Evolutionary conservation across 2,888 invertebrate species (phyloP).

Genomic region (Trissolcus brochymenae): DNA sequence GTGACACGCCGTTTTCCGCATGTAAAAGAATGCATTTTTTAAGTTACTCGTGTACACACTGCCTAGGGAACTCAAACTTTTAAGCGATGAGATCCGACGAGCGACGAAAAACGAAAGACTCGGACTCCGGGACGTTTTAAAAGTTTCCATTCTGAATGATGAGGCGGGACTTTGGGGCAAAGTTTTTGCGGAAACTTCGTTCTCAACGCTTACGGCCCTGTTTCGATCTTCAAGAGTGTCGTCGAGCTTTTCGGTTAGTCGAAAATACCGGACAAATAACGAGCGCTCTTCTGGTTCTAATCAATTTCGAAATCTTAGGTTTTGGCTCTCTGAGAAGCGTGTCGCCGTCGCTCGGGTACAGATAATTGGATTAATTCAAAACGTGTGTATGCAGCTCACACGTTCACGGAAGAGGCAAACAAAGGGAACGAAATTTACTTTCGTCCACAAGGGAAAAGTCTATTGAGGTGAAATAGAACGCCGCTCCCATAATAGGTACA

Average conservation of each 20-base stretch:
- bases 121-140: constrained; percentile 57
- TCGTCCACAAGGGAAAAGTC: constrained; percentile 19
- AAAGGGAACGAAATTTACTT: constrained; percentile 18
- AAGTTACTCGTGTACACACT: constrained; percentile 56
- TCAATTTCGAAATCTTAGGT: constrained; percentile 34
- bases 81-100: constrained; percentile 59
- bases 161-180: constrained; percentile 59
- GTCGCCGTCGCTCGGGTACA: neutral
- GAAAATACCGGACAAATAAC: constrained; percentile 37
- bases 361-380: constrained; percentile 30
- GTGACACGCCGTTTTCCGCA: constrained; percentile 47
- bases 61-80: constrained; percentile 56
- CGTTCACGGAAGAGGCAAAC: constrained; percentile 1
- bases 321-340: constrained; percentile 10
- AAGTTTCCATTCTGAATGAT: constrained; percentile 60
- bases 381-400: neutral
- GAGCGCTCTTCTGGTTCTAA: constrained; percentile 20
- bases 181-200: constrained; percentile 58
- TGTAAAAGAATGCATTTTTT: constrained; percentile 56
- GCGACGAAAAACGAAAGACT: constrained; percentile 52
- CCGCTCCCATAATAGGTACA: constrained; percentile 32
- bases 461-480: constrained; percentile 42
- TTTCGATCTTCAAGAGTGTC: constrained; percentile 39
- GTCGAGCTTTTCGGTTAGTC: constrained; percentile 36
- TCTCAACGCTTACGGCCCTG: constrained; percentile 48